A percentile compares a stretch with the other conserved stretches of the same genome.
Evolutionary conservation across 2,888 invertebrate genomes (phyloP).

Genomic region (Herminia tarsipennalis): DNA sequence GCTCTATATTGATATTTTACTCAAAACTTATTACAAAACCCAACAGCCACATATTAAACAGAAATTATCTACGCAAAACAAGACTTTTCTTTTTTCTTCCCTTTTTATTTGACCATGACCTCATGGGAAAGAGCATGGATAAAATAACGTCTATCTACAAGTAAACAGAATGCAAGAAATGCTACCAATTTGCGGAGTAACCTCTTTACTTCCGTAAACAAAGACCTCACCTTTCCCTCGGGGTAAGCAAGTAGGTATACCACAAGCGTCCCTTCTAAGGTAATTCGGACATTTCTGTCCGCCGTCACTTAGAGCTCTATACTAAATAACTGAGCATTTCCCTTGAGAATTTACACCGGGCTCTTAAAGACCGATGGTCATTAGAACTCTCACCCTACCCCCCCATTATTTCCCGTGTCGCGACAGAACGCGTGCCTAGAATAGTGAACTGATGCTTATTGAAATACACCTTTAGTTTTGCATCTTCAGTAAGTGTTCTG

Average conservation of each 20-base stretch:
- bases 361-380: slow-evolving; percentile 51
- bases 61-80: too few relatives aligned
- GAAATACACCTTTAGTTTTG: slow-evolving; percentile 43
- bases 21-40: too few relatives aligned
- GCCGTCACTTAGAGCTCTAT: slow-evolving; percentile 29
- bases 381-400: slow-evolving; percentile 40
- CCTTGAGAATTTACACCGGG: slow-evolving; percentile 40
- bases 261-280: slow-evolving; percentile 13
- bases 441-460: slow-evolving; percentile 60
- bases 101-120: too few relatives aligned
- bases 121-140: too few relatives aligned
- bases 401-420: slow-evolving; percentile 63
- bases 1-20: too few relatives aligned
- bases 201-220: slow-evolving; percentile 10
- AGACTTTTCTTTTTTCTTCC: too few relatives aligned
- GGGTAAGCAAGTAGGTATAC: slow-evolving; percentile 14
- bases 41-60: too few relatives aligned
- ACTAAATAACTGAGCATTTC: slow-evolving; percentile 42
- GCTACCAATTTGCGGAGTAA: background rate
- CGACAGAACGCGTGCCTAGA: slow-evolving; percentile 55
- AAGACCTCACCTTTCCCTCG: slow-evolving; percentile 1
- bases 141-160: background rate
- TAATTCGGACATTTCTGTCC: slow-evolving; percentile 33
- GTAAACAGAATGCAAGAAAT: too few relatives aligned
- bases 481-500: slow-evolving; percentile 14